phyloP scores from a whole-genome alignment of 2,797 vertebrate genomes.

The Hydrolagus colliei region DNA sequence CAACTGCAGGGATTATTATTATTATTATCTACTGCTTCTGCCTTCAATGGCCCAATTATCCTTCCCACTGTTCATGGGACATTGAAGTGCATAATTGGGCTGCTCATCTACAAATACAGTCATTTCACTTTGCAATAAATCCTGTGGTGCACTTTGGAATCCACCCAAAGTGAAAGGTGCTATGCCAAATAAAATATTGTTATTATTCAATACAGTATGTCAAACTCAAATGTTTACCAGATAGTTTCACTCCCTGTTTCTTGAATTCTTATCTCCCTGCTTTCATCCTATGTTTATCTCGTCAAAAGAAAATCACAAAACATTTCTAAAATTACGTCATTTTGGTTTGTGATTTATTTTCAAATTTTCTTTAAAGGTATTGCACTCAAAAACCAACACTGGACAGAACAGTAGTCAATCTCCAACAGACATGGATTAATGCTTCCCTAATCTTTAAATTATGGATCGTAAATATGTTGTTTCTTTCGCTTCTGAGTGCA shows the following conservation, averaged over 20 bases:
- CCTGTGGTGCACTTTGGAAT: too few species aligned
- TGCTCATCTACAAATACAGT: too few species aligned
- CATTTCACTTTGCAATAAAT: too few species aligned
- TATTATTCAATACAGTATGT: too few species aligned
- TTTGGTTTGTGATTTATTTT: neutral
- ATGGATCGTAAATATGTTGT: conserved; percentile 40
- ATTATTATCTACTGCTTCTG: neutral
- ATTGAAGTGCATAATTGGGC: too few species aligned
- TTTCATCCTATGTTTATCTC: neutral
- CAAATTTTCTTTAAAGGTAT: conserved; percentile 1
- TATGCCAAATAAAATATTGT: too few species aligned
- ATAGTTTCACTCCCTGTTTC: neutral
- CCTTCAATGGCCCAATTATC: neutral
- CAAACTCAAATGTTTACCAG: neutral
- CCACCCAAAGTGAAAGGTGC: too few species aligned
- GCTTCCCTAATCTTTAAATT: conserved; percentile 40
- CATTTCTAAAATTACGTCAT: neutral
- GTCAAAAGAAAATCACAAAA: neutral
- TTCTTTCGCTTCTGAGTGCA: conserved; percentile 29
- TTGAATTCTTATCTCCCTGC: neutral
- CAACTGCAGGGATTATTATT: too few species aligned
- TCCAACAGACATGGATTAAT: conserved; percentile 38
- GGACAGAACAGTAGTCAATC: neutral
- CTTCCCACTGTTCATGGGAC: neutral
- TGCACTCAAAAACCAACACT: neutral